Base-by-base conservation (phyloP, 2,113 vertebrate species). In the Oryzias woworae region DNA sequence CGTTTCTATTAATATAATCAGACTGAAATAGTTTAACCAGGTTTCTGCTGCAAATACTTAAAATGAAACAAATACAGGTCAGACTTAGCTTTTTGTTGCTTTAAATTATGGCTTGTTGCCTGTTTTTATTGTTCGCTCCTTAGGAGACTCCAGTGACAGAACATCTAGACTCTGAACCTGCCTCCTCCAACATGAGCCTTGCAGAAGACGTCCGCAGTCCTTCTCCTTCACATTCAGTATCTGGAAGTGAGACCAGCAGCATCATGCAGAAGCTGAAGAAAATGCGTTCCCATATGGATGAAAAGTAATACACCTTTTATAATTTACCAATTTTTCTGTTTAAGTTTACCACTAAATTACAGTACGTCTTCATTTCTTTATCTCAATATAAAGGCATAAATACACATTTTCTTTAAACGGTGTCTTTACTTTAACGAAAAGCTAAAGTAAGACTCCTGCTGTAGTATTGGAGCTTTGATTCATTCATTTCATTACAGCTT, bases 261-360 rank as follows among this genome's bases (percentile, higher is more conserved):
- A 98, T 99, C 83, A 96, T 99, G 97, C 94, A 98, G 87, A 98
- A 98, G 76, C 93, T 99, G 14, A 98, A 97, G 89, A 98, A 96
- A 91, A 98, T 99, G 96, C 94, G 93, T 74, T 95, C 93, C 78
- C 96, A 94, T 70, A 96, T 94, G 94, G 96, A 99, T 83, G 95
- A 98, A 83, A 98, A 98, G 96, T 99, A 97, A 95, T 58, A 42
- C 12, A 36, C 5, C 44, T 56, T 66, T 75, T 1, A 26, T 66
- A 62, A 58, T 0, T 41, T 57, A 61, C 58, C 71, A 13, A 15
- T 45, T 6, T 10, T 23, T 45, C 36, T 2, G 8, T 12, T 36
- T 3, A 36, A 36, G 36, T 36, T 12, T 36, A 2, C 8, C 10
- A 12, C 2, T 2, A 36, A 36, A 36, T 36, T 36, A 36, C 8